Percentiles rank a stretch among this genome's conserved stretches.
phyloP scores from a whole-genome alignment of 2,113 vertebrate species.

The Athene noctua region DNA sequence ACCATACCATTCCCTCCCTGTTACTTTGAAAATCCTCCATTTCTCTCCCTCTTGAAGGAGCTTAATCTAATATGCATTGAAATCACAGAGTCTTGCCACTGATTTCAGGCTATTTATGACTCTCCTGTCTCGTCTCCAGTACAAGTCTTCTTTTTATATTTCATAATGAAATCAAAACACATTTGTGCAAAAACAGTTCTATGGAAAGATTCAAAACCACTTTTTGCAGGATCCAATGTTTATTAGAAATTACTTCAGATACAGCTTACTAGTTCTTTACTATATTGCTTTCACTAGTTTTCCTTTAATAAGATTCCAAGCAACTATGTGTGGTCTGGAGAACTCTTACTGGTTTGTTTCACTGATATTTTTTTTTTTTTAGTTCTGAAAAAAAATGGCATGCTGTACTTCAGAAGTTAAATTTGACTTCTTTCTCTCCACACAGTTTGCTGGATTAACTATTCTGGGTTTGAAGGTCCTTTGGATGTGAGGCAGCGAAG shows the following conservation, averaged over 20 bases:
- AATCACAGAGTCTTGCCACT: not conserved
- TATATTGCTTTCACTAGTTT: not conserved
- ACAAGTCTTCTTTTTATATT: not conserved
- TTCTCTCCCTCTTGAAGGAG: not conserved
- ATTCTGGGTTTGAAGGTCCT: not conserved
- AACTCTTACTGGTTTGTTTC: not conserved
- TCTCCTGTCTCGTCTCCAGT: not conserved
- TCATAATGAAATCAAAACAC: not conserved
- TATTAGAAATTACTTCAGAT: not conserved
- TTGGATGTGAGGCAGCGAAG: not conserved
- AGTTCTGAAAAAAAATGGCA: rapidly evolving
- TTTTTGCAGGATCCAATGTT: not conserved
- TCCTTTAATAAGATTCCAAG: not conserved
- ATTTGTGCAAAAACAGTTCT: not conserved
- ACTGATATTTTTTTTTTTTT: not conserved
- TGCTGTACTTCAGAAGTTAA: not conserved
- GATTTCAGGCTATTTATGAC: not conserved
- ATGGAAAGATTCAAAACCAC: not conserved
- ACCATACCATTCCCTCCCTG: not conserved
- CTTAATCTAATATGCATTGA: not conserved
- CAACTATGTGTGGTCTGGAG: not conserved
- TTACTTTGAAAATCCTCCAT: not conserved
- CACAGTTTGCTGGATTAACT: not conserved
- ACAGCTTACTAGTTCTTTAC: not conserved
- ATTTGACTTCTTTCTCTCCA: not conserved